These are phyloP conservation scores for Ptilonorhynchus violaceus DNA, from an alignment of 2,113 vertebrate genomes.

Conservation along the genomic window DNA sequence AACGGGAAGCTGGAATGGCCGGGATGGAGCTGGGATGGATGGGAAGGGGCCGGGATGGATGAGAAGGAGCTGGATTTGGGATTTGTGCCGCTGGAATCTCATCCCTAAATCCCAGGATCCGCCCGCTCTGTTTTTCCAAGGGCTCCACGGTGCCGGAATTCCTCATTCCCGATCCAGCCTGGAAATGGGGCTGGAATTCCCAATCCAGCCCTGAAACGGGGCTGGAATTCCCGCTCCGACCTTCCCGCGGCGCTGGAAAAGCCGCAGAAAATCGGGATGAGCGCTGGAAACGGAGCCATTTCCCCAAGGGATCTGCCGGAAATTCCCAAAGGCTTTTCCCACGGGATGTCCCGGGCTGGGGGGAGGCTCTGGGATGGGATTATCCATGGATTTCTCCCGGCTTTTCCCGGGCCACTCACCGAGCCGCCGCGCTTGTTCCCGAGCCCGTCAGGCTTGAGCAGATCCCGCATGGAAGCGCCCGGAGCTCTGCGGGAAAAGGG, in stretches of 20 bases:
- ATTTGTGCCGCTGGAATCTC: neutral
- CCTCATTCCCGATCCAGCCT: neutral
- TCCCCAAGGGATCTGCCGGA: neutral
- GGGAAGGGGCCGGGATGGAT: neutral
- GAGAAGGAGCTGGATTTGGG: neutral
- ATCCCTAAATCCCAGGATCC: neutral
- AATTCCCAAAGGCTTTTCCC: neutral
- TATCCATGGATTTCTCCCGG: neutral
- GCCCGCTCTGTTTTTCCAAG: neutral
- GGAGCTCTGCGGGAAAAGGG: constrained; percentile 45
- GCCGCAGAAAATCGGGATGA: neutral
- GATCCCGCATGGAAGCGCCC: constrained; percentile 33
- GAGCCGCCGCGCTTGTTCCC: constrained; percentile 26
- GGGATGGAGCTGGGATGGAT: neutral
- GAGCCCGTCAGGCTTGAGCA: constrained; percentile 12
- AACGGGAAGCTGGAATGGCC: neutral
- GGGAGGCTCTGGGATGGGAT: neutral
- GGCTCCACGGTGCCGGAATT: neutral
- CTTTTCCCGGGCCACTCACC: constrained; percentile 10
- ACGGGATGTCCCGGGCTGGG: neutral
- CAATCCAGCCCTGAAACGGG: neutral
- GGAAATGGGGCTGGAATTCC: neutral
- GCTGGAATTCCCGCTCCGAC: neutral
- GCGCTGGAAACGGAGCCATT: accelerated
- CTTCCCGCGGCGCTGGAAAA: neutral